Evolutionary conservation across 2,888 invertebrate species (phyloP).

Genomic region (Mechanitis messenoides): DNA sequence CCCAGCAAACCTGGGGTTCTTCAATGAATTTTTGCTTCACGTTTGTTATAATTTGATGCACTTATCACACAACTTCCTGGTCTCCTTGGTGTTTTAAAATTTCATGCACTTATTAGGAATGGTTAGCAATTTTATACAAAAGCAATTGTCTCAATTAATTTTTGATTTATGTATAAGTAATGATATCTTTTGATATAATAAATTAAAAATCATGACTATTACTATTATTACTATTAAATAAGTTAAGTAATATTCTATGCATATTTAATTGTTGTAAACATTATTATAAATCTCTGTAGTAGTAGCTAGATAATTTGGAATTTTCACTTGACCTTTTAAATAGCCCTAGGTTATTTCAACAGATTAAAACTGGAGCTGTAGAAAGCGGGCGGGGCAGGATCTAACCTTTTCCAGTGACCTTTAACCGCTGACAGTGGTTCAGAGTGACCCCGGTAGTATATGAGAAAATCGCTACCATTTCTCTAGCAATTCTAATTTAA

Average conservation of each 20-base stretch:
- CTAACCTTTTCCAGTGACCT: conserved; percentile 66
- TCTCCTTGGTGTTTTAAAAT: conserved; percentile 20
- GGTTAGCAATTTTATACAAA: not conserved
- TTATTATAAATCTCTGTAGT: not conserved
- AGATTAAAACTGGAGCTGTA: conserved; percentile 58
- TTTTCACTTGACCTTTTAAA: conserved; percentile 37
- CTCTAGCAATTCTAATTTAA: conserved; percentile 46
- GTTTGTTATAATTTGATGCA: conserved; percentile 14
- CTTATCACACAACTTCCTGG: conserved; percentile 21
- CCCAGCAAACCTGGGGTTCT: conserved; percentile 26
- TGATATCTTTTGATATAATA: too few species aligned
- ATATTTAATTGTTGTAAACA: too few species aligned
- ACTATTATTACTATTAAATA: too few species aligned
- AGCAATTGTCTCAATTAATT: not conserved
- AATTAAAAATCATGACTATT: too few species aligned
- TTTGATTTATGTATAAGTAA: too few species aligned
- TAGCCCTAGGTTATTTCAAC: conserved; percentile 49
- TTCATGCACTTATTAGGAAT: conserved; percentile 9
- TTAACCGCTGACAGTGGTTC: conserved; percentile 51
- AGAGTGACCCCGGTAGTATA: conserved; percentile 58
- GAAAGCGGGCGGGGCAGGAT: conserved; percentile 68
- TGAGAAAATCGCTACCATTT: conserved; percentile 64
- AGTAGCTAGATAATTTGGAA: conserved; percentile 9
- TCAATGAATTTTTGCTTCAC: conserved; percentile 32
- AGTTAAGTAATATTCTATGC: too few species aligned